Base-by-base conservation (phyloP, 2,113 vertebrate species). In the Dicaeum eximium region DNA sequence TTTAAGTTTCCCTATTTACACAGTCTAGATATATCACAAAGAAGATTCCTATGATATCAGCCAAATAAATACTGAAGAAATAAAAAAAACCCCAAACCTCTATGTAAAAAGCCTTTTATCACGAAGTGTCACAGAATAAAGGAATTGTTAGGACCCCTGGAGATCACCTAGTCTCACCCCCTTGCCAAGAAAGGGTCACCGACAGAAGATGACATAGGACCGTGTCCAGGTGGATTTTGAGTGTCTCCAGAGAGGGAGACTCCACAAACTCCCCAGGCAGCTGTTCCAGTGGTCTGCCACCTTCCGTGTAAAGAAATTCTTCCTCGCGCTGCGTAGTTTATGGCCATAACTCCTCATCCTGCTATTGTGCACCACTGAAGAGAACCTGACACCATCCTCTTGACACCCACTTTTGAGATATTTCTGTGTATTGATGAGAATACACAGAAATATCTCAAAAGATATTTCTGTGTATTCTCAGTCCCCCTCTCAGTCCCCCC, bases 181-280 rank as follows among this genome's bases (percentile, higher is more conserved):
- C 22, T 42, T 40, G n/a, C 20, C n/a, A 47, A 27, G 18, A 17
- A 7, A 69, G 5, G 9, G 25, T 15, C 21, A 48, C 13, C 7
- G 31, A 48, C 6, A 72, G 35, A 11, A 40, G 24, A 30, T 18
- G 35, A 40, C 16, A 16, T 9, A n/a, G 4, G 31, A 44, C 51
- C 0, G 0, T 0, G 0, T 19, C 9, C n/a, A 31, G 6, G 21
- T 30, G 15, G 13, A 2, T 62, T 85, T 62, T 47, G n/a, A 62
- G 6, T 40, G 8, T 15, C n/a, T 10, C 28, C 30, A 47, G 8
- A 61, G 7, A 47, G 7, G 15, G 12, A 24, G 20, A 47, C 1
- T 25, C 56, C 9, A 5, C 35, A 45, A 2, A 6, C 30, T 54
- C 16, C 7, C 24, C 24, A 33, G 30, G 10, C 15, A 78, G 13